A percentile compares a stretch with the other conserved stretches of the same genome.
phyloP scores from a whole-genome alignment of 1,140 invertebrate genomes.

The Papilio polyxenes region DNA sequence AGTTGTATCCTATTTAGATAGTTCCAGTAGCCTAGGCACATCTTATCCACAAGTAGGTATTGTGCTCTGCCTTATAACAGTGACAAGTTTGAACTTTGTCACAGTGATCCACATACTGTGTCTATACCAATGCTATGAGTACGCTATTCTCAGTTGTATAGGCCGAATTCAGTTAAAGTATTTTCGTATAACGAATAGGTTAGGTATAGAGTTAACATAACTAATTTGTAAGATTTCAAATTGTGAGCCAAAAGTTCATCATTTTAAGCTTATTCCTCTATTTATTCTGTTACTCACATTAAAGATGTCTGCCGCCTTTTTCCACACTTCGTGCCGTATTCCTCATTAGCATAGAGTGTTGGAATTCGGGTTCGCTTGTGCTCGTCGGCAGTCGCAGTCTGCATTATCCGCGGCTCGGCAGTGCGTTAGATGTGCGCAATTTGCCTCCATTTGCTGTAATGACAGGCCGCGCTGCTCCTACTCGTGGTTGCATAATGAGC shows the following conservation, averaged over 20 bases:
- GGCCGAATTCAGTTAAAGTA: no score
- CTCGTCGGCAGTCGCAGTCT: slow-evolving; percentile 39
- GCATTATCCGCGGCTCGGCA: slow-evolving; percentile 51
- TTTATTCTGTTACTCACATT: slow-evolving; percentile 6
- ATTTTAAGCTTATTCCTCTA: background rate
- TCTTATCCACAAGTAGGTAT: no score
- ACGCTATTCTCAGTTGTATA: no score
- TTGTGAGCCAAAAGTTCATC: background rate
- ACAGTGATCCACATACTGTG: no score
- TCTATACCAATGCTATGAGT: no score
- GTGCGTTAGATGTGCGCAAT: slow-evolving; percentile 78
- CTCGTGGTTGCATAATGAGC: slow-evolving; percentile 72
- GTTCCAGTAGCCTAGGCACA: no score
- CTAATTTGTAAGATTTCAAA: background rate
- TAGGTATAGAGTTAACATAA: no score
- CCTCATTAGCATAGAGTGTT: slow-evolving; percentile 62
- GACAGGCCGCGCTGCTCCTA: slow-evolving; percentile 71
- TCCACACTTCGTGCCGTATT: slow-evolving; percentile 34
- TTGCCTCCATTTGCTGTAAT: slow-evolving; percentile 79
- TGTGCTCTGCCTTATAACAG: no score
- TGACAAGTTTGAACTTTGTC: no score
- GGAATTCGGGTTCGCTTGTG: slow-evolving; percentile 62
- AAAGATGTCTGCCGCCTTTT: slow-evolving; percentile 16
- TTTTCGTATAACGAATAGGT: no score
- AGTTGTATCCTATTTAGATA: no score